Conservation (phyloP, 2,888 invertebrate genomes). For the Allacma fusca region DNA sequence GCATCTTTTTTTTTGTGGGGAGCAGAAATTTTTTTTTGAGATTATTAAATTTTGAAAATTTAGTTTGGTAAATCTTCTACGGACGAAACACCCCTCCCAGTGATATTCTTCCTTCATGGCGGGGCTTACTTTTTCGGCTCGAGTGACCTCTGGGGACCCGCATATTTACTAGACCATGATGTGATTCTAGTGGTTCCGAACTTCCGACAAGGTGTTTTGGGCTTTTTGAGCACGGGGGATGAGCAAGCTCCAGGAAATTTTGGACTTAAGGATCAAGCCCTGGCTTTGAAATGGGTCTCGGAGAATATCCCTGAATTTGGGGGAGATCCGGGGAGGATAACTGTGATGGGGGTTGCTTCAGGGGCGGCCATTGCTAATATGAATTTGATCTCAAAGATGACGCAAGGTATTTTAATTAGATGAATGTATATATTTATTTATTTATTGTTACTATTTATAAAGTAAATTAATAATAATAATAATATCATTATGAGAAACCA, state of each 20-base stretch:
- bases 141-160: slow-evolving; percentile 48
- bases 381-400: slow-evolving; percentile 42
- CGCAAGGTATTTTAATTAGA: slow-evolving; percentile 29
- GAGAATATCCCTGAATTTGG: slow-evolving; percentile 49
- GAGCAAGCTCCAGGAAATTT: slow-evolving; percentile 48
- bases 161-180: slow-evolving; percentile 54
- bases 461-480: too few species aligned
- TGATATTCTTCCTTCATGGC: slow-evolving; percentile 55
- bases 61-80: background rate
- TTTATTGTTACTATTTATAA: background rate
- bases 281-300: slow-evolving; percentile 48
- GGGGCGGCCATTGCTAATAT: slow-evolving; percentile 45
- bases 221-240: slow-evolving; percentile 53
- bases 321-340: slow-evolving; percentile 49
- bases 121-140: slow-evolving; percentile 50
- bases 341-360: slow-evolving; percentile 51
- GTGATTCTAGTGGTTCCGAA: slow-evolving; percentile 52
- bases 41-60: too few species aligned
- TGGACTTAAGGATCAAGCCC: slow-evolving; percentile 48
- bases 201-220: slow-evolving; percentile 40
- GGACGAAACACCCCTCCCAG: slow-evolving; percentile 41
- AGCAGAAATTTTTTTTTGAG: too few species aligned
- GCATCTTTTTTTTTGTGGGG: too few species aligned
- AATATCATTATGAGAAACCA: too few species aligned
- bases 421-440: too few species aligned